Percentiles rank a stretch among this genome's conserved stretches.
phyloP scores from a whole-genome alignment of 2,888 invertebrate species.

The Eupelmus urozonus region DNA sequence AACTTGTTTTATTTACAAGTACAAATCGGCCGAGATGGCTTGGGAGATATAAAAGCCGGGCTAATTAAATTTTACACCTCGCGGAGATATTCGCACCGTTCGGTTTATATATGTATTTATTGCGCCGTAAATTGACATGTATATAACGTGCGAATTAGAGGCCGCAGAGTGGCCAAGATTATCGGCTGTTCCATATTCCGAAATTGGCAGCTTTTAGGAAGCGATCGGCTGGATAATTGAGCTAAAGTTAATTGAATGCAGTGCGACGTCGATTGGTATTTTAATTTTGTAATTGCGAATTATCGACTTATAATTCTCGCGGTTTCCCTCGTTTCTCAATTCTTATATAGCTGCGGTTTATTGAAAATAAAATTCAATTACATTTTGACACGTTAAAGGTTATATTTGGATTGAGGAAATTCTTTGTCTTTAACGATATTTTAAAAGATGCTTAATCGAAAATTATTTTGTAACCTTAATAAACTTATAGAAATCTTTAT shows the following conservation, averaged over 20 bases:
- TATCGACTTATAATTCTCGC: too few species aligned
- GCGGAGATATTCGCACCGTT: slow-evolving; percentile 11
- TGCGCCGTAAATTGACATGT: neutral
- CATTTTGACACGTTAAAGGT: too few species aligned
- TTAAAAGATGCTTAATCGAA: too few species aligned
- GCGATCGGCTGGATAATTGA: neutral
- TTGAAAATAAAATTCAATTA: too few species aligned
- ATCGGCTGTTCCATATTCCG: neutral
- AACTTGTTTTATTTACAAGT: slow-evolving; percentile 45
- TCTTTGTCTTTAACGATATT: too few species aligned
- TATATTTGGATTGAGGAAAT: too few species aligned
- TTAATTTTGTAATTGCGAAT: neutral
- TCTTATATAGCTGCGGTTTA: too few species aligned
- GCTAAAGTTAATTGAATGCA: neutral
- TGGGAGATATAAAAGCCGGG: slow-evolving; percentile 15
- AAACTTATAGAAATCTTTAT: too few species aligned
- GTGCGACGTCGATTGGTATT: neutral
- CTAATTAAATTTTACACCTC: slow-evolving; percentile 53
- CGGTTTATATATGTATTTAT: too few species aligned
- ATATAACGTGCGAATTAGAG: neutral
- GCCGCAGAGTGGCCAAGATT: neutral
- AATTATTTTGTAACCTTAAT: too few species aligned
- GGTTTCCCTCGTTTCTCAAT: too few species aligned
- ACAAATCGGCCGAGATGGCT: slow-evolving; percentile 23
- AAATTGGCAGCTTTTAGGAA: slow-evolving; percentile 1